phyloP scores from a whole-genome alignment of 2,888 invertebrate species.

The Antheraea assamensis region DNA sequence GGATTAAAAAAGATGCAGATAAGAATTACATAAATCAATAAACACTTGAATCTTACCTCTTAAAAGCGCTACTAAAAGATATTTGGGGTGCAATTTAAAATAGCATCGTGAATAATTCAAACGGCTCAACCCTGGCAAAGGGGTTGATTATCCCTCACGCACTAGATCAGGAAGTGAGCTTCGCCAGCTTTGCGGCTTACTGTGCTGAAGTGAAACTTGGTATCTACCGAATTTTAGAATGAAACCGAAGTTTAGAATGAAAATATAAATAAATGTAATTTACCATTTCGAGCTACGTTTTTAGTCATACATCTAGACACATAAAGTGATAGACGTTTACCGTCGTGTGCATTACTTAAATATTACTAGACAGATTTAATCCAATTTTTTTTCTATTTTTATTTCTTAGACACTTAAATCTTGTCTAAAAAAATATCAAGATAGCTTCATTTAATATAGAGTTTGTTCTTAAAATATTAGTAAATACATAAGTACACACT shows the following conservation, averaged over 20 bases:
- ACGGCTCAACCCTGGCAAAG: slow-evolving; percentile 47
- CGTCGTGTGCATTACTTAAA: no score
- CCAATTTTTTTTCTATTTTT: no score
- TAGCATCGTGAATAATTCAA: slow-evolving; percentile 64
- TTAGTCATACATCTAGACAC: no score
- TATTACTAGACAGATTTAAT: no score
- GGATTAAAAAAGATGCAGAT: background rate
- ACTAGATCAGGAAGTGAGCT: slow-evolving; percentile 53
- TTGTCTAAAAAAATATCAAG: no score
- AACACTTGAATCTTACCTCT: slow-evolving; percentile 22
- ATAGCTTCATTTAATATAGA: no score
- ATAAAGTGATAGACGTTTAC: no score
- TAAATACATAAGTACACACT: no score
- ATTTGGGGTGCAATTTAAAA: slow-evolving; percentile 51
- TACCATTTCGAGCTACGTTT: background rate
- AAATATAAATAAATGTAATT: no score
- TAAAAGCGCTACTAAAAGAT: slow-evolving; percentile 18
- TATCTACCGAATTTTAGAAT: slow-evolving; percentile 33
- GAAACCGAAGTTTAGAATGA: no score
- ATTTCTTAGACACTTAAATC: no score
- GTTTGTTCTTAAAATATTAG: no score
- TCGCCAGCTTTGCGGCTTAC: slow-evolving; percentile 40
- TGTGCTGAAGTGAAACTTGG: slow-evolving; percentile 37
- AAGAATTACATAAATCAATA: slow-evolving; percentile 21
- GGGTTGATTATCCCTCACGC: slow-evolving; percentile 60